Percentiles rank a stretch among this genome's conserved stretches.
Conservation (phyloP, 2,888 invertebrate species). For the Himalopsyche tibetana region DNA sequence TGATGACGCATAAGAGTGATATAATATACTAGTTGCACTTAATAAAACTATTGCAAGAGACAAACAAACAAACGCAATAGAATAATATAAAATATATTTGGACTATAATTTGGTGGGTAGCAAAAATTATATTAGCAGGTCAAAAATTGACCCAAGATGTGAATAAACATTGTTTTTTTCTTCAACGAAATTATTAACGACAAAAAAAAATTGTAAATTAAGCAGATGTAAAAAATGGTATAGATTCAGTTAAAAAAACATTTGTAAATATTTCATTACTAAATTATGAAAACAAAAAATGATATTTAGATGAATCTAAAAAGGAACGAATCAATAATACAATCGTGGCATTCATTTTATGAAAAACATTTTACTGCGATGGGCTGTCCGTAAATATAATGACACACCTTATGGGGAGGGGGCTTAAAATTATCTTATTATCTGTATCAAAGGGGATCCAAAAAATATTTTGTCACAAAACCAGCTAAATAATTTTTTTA, state of each 20-base stretch:
- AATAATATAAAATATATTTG: constrained; percentile 7
- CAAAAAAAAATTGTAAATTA: neutral
- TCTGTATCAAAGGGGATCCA: too few relatives aligned
- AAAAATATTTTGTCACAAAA: too few relatives aligned
- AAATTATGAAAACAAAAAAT: neutral
- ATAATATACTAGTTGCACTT: neutral
- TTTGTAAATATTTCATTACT: neutral
- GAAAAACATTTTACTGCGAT: too few relatives aligned
- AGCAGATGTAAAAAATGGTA: neutral
- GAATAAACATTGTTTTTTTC: neutral
- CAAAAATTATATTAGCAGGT: neutral
- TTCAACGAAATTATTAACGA: neutral
- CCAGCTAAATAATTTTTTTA: too few relatives aligned
- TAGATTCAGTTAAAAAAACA: neutral
- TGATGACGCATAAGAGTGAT: constrained; percentile 28
- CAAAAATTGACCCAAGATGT: neutral
- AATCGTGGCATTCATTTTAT: neutral
- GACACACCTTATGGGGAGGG: too few relatives aligned
- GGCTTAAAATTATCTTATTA: too few relatives aligned
- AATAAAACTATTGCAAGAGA: neutral
- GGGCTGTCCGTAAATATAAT: too few relatives aligned
- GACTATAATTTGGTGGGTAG: constrained; percentile 16
- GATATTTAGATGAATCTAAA: neutral
- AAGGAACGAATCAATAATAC: neutral
- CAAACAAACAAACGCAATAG: neutral